phyloP scores from a whole-genome alignment of 2,797 vertebrate genomes.

The Pangasius djambal region DNA sequence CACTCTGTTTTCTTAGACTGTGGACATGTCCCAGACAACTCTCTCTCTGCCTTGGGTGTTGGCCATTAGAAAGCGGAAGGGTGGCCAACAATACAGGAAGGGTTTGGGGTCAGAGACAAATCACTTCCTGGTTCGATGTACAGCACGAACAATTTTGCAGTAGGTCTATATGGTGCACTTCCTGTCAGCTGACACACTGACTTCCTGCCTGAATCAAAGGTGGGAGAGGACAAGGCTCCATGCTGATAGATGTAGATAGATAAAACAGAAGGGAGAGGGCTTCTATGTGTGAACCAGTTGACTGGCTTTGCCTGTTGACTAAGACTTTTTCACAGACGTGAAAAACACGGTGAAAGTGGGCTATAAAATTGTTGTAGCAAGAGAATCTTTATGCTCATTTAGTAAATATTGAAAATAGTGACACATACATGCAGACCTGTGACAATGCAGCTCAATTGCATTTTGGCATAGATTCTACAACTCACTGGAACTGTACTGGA shows the following conservation, averaged over 20 bases:
- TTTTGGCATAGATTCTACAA: background rate
- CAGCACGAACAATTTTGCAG: conserved; percentile 38
- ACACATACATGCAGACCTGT: background rate
- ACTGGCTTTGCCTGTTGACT: background rate
- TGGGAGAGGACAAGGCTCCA: conserved; percentile 26
- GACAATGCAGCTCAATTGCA: background rate
- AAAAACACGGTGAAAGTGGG: background rate
- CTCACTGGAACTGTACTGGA: background rate
- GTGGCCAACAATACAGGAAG: conserved; percentile 53
- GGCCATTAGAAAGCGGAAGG: conserved; percentile 53
- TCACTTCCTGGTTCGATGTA: conserved; percentile 53
- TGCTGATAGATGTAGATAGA: conserved; percentile 12
- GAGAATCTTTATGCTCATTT: too few species aligned
- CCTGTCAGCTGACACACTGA: conserved; percentile 72
- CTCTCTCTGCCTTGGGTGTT: conserved; percentile 51
- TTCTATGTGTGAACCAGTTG: background rate
- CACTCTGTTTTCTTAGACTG: background rate
- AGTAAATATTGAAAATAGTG: background rate
- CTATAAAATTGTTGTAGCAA: background rate
- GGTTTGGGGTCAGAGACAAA: conserved; percentile 50
- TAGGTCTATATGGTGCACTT: conserved; percentile 55
- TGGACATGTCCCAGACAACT: conserved; percentile 33
- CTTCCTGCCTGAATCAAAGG: conserved; percentile 61
- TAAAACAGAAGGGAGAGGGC: conserved; percentile 34
- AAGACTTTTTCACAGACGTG: background rate